Evolutionary conservation across 2,113 vertebrate species (phyloP).

Genomic region (Onychostoma macrolepis): DNA sequence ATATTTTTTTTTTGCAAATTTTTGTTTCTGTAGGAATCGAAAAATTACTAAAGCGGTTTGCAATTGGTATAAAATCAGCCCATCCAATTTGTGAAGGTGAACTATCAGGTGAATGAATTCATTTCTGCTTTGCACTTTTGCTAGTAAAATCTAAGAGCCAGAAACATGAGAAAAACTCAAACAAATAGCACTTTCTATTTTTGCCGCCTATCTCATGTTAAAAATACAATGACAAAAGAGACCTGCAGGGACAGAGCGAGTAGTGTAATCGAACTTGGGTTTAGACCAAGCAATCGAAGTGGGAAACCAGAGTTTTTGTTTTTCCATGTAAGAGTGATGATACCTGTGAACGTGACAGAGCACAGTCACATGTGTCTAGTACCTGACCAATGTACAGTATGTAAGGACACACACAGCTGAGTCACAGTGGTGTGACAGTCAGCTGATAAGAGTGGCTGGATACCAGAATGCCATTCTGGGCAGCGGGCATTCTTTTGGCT

Average conservation of each 20-base stretch:
- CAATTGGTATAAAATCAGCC: not conserved
- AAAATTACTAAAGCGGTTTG: not conserved
- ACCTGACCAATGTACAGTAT: slow-evolving; percentile 24
- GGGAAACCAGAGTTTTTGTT: slow-evolving; percentile 11
- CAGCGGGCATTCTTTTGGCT: not conserved
- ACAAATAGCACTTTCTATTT: not conserved
- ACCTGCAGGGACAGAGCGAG: not conserved
- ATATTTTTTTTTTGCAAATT: too few species aligned
- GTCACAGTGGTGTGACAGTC: slow-evolving; percentile 51
- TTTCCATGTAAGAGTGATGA: not conserved
- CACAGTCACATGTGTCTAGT: slow-evolving; percentile 3
- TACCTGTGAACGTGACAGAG: not conserved
- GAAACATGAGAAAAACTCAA: not conserved
- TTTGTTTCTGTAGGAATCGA: too few species aligned
- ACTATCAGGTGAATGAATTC: not conserved
- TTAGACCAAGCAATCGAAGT: not conserved
- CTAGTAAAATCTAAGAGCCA: not conserved
- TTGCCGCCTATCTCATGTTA: not conserved
- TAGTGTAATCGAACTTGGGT: not conserved
- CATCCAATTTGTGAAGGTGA: not conserved
- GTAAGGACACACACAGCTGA: slow-evolving; percentile 29
- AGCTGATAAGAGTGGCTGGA: slow-evolving; percentile 42
- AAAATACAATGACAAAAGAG: not conserved
- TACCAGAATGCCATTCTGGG: slow-evolving; percentile 11
- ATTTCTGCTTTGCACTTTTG: not conserved